Conservation (phyloP, 2,113 vertebrate species). For the Lucifuga dentata region DNA sequence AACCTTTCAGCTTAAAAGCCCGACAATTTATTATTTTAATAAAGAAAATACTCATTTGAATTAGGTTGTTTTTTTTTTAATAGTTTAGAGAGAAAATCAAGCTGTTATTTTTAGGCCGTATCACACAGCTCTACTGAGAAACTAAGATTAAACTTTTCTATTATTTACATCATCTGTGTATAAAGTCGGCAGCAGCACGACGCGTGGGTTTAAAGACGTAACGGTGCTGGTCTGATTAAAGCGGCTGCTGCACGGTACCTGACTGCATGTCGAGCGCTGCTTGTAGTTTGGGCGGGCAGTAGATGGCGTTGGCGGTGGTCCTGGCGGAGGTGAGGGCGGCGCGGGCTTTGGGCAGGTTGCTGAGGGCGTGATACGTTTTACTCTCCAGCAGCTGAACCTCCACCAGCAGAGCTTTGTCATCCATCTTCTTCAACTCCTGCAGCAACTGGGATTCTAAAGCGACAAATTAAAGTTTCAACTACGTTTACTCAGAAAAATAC, state of each 20-base stretch:
- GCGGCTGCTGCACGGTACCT: constrained; percentile 81
- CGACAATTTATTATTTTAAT: too few relatives aligned
- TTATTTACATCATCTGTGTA: too few relatives aligned
- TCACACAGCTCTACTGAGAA: too few relatives aligned
- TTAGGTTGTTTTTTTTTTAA: too few relatives aligned
- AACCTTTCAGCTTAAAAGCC: too few relatives aligned
- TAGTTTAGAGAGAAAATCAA: too few relatives aligned
- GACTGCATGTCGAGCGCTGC: constrained; percentile 98
- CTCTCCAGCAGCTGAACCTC: constrained; percentile 98
- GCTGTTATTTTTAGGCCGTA: too few relatives aligned
- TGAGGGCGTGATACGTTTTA: constrained; percentile 96
- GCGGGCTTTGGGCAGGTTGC: constrained; percentile 95
- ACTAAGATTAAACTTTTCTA: too few relatives aligned
- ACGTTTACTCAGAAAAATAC: background rate
- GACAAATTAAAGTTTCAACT: constrained; percentile 76
- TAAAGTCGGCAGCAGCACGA: too few relatives aligned
- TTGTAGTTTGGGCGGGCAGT: constrained; percentile 96
- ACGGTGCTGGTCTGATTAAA: too few relatives aligned
- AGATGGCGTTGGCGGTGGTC: constrained; percentile 97
- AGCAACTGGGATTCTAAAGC: constrained; percentile 93
- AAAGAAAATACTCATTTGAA: too few relatives aligned
- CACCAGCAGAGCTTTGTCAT: constrained; percentile 96
- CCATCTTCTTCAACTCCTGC: constrained; percentile 97
- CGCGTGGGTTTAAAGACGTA: too few relatives aligned
- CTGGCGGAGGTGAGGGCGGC: constrained; percentile 96